phyloP scores from a whole-genome alignment of 64 coral and sea anemone genomes.

The Stylophora pistillata region DNA sequence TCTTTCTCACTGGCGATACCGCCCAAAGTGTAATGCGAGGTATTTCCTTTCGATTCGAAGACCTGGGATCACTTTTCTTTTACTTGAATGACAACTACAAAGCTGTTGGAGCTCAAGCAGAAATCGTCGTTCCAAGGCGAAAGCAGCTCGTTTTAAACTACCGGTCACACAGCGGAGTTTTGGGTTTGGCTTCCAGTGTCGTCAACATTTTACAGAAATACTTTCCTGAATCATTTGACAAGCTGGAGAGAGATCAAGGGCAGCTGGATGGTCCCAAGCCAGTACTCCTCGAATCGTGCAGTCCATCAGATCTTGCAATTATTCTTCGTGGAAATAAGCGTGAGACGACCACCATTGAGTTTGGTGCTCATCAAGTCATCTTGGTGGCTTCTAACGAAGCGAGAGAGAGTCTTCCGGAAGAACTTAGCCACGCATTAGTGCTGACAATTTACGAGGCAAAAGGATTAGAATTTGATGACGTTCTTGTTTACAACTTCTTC shows the following conservation, averaged over 20 bases:
- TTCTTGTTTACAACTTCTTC: constrained; percentile 68
- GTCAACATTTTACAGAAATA: constrained; percentile 68
- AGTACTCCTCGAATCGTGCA: constrained; percentile 51
- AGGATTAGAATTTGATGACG: constrained; percentile 73
- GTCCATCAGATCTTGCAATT: constrained; percentile 51
- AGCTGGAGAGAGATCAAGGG: constrained; percentile 79
- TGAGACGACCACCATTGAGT: constrained; percentile 55
- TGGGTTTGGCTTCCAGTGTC: constrained; percentile 84
- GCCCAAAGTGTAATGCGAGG: constrained; percentile 97
- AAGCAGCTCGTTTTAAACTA: constrained; percentile 89
- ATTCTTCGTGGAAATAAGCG: constrained; percentile 62
- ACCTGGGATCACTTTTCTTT: constrained; percentile 84
- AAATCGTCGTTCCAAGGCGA: constrained; percentile 66
- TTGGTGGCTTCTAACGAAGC: constrained; percentile 58
- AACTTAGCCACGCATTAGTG: constrained; percentile 60
- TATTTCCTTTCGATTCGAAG: constrained; percentile 90
- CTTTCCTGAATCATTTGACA: constrained; percentile 95
- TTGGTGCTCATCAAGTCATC: constrained; percentile 62
- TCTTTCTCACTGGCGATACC: constrained; percentile 96
- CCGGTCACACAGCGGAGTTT: constrained; percentile 87
- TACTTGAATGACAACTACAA: constrained; percentile 37
- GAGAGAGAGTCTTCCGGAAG: constrained; percentile 50
- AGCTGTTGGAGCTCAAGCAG: constrained; percentile 7
- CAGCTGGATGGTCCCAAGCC: constrained; percentile 86
- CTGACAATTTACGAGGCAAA: constrained; percentile 67